These are phyloP conservation scores for Suillia variegata DNA, from an alignment of 2,888 invertebrate genomes.

Conservation along the genomic window DNA sequence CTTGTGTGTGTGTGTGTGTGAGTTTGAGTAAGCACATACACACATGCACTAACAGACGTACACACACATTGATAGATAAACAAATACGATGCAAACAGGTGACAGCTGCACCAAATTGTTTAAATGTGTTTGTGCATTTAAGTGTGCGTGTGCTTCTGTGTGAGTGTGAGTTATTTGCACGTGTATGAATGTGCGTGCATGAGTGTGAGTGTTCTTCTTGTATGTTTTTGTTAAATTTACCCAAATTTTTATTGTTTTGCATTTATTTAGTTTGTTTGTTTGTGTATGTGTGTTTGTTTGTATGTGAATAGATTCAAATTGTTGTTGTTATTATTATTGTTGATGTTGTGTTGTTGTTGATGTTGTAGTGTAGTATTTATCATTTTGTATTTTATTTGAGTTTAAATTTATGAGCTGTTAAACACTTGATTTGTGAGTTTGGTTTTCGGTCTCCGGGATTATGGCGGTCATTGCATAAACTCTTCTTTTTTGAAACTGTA, in stretches of 20 bases:
- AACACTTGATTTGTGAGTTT: constrained; percentile 6
- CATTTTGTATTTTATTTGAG: constrained; percentile 5
- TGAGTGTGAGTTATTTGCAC: constrained; percentile 1
- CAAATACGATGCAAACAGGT: background rate
- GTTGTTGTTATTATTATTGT: background rate
- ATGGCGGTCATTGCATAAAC: background rate
- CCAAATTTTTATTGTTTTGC: background rate
- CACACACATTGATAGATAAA: background rate
- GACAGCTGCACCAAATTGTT: constrained; percentile 21
- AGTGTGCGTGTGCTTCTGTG: constrained; percentile 8
- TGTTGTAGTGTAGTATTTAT: too few species aligned
- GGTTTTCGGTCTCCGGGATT: background rate
- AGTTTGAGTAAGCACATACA: too few species aligned
- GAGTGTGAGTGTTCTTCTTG: background rate
- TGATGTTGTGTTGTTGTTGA: too few species aligned
- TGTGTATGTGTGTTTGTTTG: background rate
- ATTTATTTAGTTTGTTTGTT: background rate
- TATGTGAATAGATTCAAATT: background rate
- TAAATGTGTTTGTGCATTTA: constrained; percentile 6
- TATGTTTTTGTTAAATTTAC: constrained; percentile 1
- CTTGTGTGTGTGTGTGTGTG: too few species aligned
- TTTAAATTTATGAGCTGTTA: constrained; percentile 5
- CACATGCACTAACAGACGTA: background rate
- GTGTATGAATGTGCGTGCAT: constrained; percentile 1
- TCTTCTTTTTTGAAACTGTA: background rate